A percentile compares a stretch with the other conserved stretches of the same genome.
phyloP scores from a whole-genome alignment of 2,888 invertebrate species.

The Epistrophella euchroma region DNA sequence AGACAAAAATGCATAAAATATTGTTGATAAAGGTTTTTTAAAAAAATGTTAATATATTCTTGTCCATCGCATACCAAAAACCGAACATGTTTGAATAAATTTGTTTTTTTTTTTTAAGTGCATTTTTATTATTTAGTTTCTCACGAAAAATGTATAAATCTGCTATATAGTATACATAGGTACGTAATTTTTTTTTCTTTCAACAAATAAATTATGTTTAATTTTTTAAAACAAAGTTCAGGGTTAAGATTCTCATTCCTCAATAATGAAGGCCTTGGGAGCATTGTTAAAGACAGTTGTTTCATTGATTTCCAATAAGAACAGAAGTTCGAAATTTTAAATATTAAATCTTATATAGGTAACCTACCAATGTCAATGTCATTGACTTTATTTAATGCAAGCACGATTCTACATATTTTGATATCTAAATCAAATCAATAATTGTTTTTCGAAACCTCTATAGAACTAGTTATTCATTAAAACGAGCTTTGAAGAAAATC shows the following conservation, averaged over 20 bases:
- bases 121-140: conserved; percentile 7
- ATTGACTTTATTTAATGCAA: neutral
- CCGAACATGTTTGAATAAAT: conserved; percentile 12
- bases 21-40: neutral
- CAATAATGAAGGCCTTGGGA: neutral
- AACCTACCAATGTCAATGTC: conserved; percentile 17
- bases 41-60: conserved; percentile 12
- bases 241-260: neutral
- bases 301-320: neutral
- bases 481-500: too few relatives aligned
- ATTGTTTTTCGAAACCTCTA: too few relatives aligned
- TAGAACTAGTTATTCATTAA: too few relatives aligned
- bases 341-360: neutral
- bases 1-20: conserved; percentile 4
- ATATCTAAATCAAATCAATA: too few relatives aligned
- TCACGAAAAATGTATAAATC: conserved; percentile 5
- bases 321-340: neutral
- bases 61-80: conserved; percentile 9
- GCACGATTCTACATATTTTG: too few relatives aligned
- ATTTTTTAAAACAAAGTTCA: conserved; percentile 10
- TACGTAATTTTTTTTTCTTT: neutral
- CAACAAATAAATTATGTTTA: neutral
- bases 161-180: neutral
- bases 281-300: neutral
- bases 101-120: conserved; percentile 2